These are phyloP conservation scores for Procambarus virginalis DNA, from an alignment of 1,140 invertebrate species.

Conservation along the genomic window DNA sequence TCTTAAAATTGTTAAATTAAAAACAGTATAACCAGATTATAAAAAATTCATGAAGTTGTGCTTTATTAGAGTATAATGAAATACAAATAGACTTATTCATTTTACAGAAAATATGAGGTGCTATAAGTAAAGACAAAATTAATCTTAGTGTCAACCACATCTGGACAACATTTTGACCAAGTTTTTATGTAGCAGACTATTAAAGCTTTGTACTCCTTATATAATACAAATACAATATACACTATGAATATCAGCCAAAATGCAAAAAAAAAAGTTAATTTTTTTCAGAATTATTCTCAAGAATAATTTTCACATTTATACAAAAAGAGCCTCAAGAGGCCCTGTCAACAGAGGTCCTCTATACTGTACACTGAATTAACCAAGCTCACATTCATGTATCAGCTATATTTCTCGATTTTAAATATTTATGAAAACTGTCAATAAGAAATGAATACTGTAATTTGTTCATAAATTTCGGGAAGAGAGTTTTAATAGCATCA, in stretches of 20 bases:
- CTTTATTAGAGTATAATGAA: not conserved
- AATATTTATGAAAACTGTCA: constrained; percentile 38
- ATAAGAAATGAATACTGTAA: constrained; percentile 24
- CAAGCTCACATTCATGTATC: not conserved
- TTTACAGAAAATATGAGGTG: not conserved
- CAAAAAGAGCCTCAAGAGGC: not conserved
- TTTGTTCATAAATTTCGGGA: constrained; percentile 7
- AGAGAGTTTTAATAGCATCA: constrained; percentile 11
- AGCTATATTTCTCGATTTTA: constrained; percentile 4
- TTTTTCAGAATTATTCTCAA: not conserved
- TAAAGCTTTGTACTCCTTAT: constrained; percentile 13
- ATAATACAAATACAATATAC: not conserved
- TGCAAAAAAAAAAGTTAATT: not conserved
- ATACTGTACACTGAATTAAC: not conserved
- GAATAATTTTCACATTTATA: constrained; percentile 2
- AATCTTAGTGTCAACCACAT: not conserved
- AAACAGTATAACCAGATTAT: not conserved
- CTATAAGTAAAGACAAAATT: not conserved
- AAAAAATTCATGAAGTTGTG: not conserved
- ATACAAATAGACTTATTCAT: not conserved
- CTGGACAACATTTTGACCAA: not conserved
- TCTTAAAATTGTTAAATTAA: not conserved
- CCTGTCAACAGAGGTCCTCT: not conserved
- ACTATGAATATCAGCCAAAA: not conserved
- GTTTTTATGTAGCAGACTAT: not conserved